Percentiles rank a stretch among this genome's conserved stretches.
These are phyloP conservation scores for Hypothenemus hampei DNA, from an alignment of 1,140 invertebrate genomes.

Conservation along the genomic window DNA sequence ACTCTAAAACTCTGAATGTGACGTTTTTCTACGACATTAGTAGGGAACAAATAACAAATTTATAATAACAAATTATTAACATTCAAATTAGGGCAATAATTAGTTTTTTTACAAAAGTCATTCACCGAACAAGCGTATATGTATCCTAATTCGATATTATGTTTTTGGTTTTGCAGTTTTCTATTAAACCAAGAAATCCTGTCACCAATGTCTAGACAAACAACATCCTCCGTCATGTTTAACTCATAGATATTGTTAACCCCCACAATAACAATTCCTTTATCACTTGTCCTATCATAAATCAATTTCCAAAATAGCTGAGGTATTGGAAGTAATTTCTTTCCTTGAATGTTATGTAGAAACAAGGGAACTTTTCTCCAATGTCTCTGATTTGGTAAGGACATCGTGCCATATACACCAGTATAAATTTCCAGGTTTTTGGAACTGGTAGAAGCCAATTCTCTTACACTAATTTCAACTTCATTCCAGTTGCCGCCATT, in stretches of 20 bases:
- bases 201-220: slow-evolving; percentile 54
- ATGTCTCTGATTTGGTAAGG: slow-evolving; percentile 39
- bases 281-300: slow-evolving; percentile 49
- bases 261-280: slow-evolving; percentile 56
- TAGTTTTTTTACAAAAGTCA: slow-evolving; percentile 54
- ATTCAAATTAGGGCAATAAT: slow-evolving; percentile 48
- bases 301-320: slow-evolving; percentile 59
- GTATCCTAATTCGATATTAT: slow-evolving; percentile 49
- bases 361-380: background rate
- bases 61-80: slow-evolving; percentile 45
- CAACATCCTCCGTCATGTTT: slow-evolving; percentile 44
- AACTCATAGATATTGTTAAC: slow-evolving; percentile 59
- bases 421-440: slow-evolving; percentile 52
- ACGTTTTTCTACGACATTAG: too few relatives aligned
- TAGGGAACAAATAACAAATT: too few relatives aligned
- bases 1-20: too few relatives aligned
- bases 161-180: slow-evolving; percentile 47
- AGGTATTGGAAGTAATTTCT: slow-evolving; percentile 51
- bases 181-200: slow-evolving; percentile 53
- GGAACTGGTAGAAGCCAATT: slow-evolving; percentile 36
- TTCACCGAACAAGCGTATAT: slow-evolving; percentile 61
- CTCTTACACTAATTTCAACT: slow-evolving; percentile 47
- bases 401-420: slow-evolving; percentile 52
- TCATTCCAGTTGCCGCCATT: slow-evolving; percentile 54
- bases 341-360: slow-evolving; percentile 26